Evolutionary conservation across 2,888 invertebrate genomes (phyloP).

Genomic region (Malachius bipustulatus): DNA sequence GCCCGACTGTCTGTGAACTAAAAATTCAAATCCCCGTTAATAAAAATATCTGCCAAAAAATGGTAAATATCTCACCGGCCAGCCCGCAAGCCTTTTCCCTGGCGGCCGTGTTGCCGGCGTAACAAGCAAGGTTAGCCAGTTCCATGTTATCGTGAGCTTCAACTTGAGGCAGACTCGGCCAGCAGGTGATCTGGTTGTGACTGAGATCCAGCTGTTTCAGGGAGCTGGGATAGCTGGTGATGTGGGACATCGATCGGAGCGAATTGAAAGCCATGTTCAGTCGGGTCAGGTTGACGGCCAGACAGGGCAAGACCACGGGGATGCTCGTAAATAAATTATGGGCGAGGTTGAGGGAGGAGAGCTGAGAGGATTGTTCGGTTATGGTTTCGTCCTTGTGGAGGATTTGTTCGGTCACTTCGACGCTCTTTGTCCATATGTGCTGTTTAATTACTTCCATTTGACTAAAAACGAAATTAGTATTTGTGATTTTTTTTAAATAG

Average conservation of each 20-base stretch:
- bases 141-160: slow-evolving; percentile 46
- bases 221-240: slow-evolving; percentile 79
- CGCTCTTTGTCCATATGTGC: slow-evolving; percentile 60
- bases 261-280: slow-evolving; percentile 89
- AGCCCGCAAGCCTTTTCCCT: slow-evolving; percentile 32
- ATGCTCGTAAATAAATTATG: slow-evolving; percentile 84
- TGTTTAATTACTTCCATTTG: slow-evolving; percentile 58
- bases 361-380: slow-evolving; percentile 48
- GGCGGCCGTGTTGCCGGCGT: slow-evolving; percentile 29
- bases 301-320: slow-evolving; percentile 80
- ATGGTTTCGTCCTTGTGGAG: slow-evolving; percentile 45
- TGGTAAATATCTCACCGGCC: no score
- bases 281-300: slow-evolving; percentile 73
- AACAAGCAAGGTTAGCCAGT: slow-evolving; percentile 60
- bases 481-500: no score
- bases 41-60: no score
- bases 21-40: neutral
- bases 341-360: slow-evolving; percentile 72
- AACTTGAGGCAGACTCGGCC: slow-evolving; percentile 76
- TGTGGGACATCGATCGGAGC: slow-evolving; percentile 66
- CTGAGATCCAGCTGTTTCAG: slow-evolving; percentile 87
- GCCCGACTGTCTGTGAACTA: slow-evolving; percentile 40
- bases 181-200: slow-evolving; percentile 80
- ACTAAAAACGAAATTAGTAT: slow-evolving; percentile 28
- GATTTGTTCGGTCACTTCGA: slow-evolving; percentile 56